Evolutionary conservation across 2,888 invertebrate species (phyloP).

Genomic region (Xanthia togata): DNA sequence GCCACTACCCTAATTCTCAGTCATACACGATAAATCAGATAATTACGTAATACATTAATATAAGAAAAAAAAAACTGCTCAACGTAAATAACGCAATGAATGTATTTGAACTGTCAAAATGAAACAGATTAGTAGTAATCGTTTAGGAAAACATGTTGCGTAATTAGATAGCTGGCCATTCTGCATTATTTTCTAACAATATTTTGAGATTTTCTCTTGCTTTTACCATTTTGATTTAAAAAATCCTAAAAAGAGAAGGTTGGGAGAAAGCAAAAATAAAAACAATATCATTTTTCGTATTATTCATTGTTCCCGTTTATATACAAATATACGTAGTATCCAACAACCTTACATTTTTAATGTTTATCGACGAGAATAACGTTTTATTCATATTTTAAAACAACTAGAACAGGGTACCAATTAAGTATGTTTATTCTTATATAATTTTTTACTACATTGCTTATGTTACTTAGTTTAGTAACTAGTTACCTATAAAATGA

Average conservation of each 20-base stretch:
- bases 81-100: too few relatives aligned
- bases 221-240: neutral
- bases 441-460: slow-evolving; percentile 19
- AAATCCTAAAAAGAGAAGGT: neutral
- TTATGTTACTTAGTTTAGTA: slow-evolving; percentile 1
- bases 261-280: slow-evolving; percentile 7
- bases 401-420: slow-evolving; percentile 25
- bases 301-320: slow-evolving; percentile 60
- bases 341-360: slow-evolving; percentile 63
- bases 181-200: neutral
- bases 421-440: too few relatives aligned
- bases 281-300: slow-evolving; percentile 12
- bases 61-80: too few relatives aligned
- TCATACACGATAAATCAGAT: too few relatives aligned
- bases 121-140: too few relatives aligned
- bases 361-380: slow-evolving; percentile 48
- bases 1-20: too few relatives aligned
- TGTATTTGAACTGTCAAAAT: too few relatives aligned
- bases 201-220: neutral
- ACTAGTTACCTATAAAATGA: neutral
- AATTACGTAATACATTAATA: too few relatives aligned
- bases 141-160: too few relatives aligned
- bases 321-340: slow-evolving; percentile 55
- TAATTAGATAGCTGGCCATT: too few relatives aligned
- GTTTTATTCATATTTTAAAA: slow-evolving; percentile 31